Conservation (phyloP, 1,140 invertebrate species). For the Zaprionus vittiger region DNA sequence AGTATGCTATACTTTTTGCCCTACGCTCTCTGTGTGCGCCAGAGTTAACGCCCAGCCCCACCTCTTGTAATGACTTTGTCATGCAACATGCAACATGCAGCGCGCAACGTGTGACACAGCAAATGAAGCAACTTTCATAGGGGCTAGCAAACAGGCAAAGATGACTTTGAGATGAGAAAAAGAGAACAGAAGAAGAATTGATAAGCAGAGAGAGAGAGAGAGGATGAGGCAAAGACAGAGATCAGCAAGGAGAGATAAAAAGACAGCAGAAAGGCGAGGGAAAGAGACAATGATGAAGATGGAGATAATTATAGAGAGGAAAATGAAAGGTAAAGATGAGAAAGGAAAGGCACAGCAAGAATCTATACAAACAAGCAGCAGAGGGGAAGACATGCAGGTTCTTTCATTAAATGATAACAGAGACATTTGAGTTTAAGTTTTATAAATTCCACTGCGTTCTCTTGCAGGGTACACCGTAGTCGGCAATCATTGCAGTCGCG, state of each 20-base stretch:
- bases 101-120: slow-evolving; percentile 10
- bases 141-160: not conserved
- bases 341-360: too few species aligned
- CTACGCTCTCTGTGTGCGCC: not conserved
- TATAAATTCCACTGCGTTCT: not conserved
- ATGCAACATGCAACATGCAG: slow-evolving; percentile 26
- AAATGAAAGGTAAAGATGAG: too few species aligned
- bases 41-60: not conserved
- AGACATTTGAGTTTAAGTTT: too few species aligned
- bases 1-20: slow-evolving; percentile 27
- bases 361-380: too few species aligned
- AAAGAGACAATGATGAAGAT: too few species aligned
- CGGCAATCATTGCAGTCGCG: not conserved
- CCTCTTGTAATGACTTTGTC: slow-evolving; percentile 42
- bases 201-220: not conserved
- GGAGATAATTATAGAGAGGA: too few species aligned
- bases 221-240: not conserved
- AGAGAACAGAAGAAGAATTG: not conserved
- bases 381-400: too few species aligned
- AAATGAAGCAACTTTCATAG: slow-evolving; percentile 26
- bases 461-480: not conserved
- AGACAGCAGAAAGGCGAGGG: too few species aligned
- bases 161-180: not conserved
- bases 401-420: too few species aligned
- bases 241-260: not conserved